Conservation (phyloP, 2,113 vertebrate species). For the Bufo bufo region DNA sequence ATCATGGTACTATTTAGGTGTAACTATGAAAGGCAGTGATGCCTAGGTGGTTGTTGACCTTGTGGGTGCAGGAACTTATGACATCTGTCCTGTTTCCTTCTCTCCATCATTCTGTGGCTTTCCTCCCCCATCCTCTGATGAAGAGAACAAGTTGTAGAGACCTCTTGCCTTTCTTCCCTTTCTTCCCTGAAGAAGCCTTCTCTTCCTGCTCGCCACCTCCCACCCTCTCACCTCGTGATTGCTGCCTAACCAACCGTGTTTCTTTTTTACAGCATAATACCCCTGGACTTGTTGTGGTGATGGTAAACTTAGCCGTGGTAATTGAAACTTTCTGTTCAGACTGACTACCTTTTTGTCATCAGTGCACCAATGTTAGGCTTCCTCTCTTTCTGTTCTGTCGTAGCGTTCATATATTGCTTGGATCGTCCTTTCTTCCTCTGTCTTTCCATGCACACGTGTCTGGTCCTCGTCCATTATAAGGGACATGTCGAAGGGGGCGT, state of each 20-base stretch:
- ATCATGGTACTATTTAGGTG: neutral
- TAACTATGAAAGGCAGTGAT: neutral
- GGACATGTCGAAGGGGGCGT: conserved; percentile 87
- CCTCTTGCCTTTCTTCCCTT: neutral
- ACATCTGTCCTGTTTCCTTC: neutral
- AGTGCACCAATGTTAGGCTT: conserved; percentile 99
- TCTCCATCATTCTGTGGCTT: conserved; percentile 25
- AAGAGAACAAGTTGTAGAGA: conserved; percentile 13
- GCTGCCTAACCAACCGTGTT: conserved; percentile 99
- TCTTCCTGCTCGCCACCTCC: conserved; percentile 78
- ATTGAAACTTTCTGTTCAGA: conserved; percentile 97
- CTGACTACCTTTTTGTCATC: conserved; percentile 98
- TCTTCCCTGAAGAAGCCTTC: conserved; percentile 25
- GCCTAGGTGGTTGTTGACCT: neutral
- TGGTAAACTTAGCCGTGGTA: conserved; percentile 99
- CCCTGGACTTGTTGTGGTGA: conserved; percentile 99
- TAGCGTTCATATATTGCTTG: conserved; percentile 99
- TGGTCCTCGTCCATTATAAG: conserved; percentile 94
- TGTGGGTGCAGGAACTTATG: neutral
- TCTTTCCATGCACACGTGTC: conserved; percentile 88
- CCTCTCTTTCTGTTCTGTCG: conserved; percentile 87
- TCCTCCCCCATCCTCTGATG: neutral
- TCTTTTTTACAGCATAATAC: conserved; percentile 99
- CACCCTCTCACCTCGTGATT: conserved; percentile 80
- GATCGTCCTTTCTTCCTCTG: conserved; percentile 92